Evolutionary conservation across 2,888 invertebrate species (phyloP).

Genomic region (Rhagophthalmus giganteus): DNA sequence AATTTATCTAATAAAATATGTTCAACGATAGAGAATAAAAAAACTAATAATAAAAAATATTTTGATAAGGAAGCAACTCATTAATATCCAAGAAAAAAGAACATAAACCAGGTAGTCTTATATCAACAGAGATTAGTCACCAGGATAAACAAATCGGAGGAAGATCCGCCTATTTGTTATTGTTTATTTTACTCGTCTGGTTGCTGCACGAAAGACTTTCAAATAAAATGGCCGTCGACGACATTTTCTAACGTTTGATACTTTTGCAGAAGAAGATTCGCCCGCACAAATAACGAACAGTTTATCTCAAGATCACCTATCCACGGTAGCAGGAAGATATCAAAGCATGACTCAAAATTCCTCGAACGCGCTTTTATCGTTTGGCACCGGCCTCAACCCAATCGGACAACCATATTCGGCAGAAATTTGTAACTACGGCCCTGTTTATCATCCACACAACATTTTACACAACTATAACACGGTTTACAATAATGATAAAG

Average conservation of each 20-base stretch:
- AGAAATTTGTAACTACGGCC: constrained; percentile 69
- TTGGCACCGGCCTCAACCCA: constrained; percentile 47
- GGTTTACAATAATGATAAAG: constrained; percentile 50
- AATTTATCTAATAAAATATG: no score
- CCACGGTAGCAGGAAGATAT: constrained; percentile 42
- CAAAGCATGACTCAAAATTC: constrained; percentile 43
- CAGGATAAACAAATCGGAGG: constrained; percentile 14
- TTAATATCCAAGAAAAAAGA: constrained; percentile 6
- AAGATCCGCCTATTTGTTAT: constrained; percentile 26
- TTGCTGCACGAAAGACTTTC: not conserved
- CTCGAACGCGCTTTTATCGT: constrained; percentile 41
- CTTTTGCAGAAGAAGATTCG: constrained; percentile 47
- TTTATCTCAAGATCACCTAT: constrained; percentile 28
- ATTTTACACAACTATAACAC: constrained; percentile 53
- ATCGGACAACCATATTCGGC: constrained; percentile 66
- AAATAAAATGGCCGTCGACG: constrained; percentile 19
- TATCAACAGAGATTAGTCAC: constrained; percentile 17
- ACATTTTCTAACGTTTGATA: not conserved
- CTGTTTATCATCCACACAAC: constrained; percentile 64
- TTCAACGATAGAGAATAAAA: no score
- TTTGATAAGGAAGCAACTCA: not conserved
- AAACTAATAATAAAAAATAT: no score
- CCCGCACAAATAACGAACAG: constrained; percentile 32
- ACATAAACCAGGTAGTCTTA: constrained; percentile 23
- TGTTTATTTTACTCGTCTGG: constrained; percentile 22